A percentile compares a stretch with the other conserved stretches of the same genome.
phyloP scores from a whole-genome alignment of 2,888 invertebrate genomes.

The Poecilus cupreus region DNA sequence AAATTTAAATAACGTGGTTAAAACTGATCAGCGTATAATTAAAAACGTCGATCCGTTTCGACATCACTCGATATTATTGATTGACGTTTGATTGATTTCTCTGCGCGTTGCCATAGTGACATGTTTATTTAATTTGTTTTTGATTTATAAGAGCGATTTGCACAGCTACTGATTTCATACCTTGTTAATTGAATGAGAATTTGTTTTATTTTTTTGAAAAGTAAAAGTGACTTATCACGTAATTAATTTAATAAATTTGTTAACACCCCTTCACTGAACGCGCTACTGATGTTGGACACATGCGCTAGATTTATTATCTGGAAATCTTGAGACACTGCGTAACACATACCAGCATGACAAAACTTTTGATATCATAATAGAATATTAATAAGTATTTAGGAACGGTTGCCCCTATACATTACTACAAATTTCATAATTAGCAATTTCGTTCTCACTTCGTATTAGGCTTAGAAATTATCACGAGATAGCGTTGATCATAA shows the following conservation, averaged over 20 bases:
- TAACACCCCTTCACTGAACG: not conserved
- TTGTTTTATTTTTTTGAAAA: not conserved
- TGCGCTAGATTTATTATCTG: not conserved
- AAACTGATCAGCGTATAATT: conserved; percentile 5
- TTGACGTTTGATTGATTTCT: conserved; percentile 19
- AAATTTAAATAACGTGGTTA: too few species aligned
- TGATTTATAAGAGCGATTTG: not conserved
- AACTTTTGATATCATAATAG: too few species aligned
- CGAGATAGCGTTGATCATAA: too few species aligned
- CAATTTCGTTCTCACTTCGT: too few species aligned
- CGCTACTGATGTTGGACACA: not conserved
- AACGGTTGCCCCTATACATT: too few species aligned
- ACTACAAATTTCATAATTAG: too few species aligned
- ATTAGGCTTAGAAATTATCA: too few species aligned
- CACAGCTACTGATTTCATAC: not conserved
- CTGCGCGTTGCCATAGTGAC: not conserved
- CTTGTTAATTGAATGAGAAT: not conserved
- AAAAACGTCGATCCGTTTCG: not conserved
- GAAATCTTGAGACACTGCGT: not conserved
- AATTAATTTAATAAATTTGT: not conserved
- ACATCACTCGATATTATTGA: not conserved
- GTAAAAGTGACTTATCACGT: not conserved
- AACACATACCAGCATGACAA: too few species aligned
- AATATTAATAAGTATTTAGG: too few species aligned
- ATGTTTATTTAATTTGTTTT: conserved; percentile 33